Base-by-base conservation (phyloP, 23 tunicate species). In the Halocynthia aurantium region DNA sequence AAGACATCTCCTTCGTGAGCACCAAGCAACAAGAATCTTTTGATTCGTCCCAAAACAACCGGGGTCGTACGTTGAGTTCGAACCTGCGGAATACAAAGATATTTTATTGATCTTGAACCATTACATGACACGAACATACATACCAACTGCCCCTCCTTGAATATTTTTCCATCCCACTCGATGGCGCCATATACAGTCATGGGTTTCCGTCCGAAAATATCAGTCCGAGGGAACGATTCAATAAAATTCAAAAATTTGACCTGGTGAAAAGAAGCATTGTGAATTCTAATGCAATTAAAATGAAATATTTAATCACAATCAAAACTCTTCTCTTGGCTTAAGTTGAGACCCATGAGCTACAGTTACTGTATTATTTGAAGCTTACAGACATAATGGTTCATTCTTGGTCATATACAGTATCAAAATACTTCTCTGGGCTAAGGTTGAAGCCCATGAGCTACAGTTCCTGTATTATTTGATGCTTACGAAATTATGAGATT, bases 1-100 rank as follows among this genome's bases (percentile, higher is more conserved):
- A 80, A 89, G 22, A 89, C 83, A 65, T 89, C 96, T 8, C 96
- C 96, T 52, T 89, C 89, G 53, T 84, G 70, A 44, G 72, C 83
- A 7, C 96, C 96, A 10, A 53, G 73, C 65, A 89, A 82, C 8
- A 89, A 52, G 71, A 89, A 89, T 22, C 82, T 69, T 51, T 83
- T 78, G 55, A 89, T 89, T 50, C 83, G 81, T 49, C 89, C 96
- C 50, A 76, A 83, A 6, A 89, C 80, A 6, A 80, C 50, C 6
- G 96, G 96, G 5, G 52, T 55, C 11, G 89, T 84, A 13, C 88
- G 84, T 53, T 84, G 89, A 7, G 96, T 89, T 5, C 86, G 80
- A 0, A 89, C 72, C 96, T 89, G 76, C 44, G 44, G 44, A 31
- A 31, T 31, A 4, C 44, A 4, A 31, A 31, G 44, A 31, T 4